phyloP scores from a whole-genome alignment of 2,113 vertebrate species.

The Athene noctua region DNA sequence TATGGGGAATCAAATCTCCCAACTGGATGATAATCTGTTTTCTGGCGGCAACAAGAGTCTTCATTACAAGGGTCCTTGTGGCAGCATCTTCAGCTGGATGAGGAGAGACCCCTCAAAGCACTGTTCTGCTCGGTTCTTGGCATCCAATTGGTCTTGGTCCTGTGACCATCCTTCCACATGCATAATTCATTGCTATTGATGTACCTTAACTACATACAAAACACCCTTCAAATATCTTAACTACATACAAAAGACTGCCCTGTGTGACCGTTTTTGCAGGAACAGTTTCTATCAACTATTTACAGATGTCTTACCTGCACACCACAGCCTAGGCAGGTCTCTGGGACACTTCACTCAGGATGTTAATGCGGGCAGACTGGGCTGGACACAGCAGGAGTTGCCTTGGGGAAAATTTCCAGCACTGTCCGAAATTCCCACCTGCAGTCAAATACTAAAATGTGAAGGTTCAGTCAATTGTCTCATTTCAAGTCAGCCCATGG shows the following conservation, averaged over 20 bases:
- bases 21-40: background rate
- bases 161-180: background rate
- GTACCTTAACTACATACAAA: background rate
- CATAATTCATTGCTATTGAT: background rate
- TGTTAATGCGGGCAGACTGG: fast-evolving
- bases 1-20: background rate
- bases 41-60: background rate
- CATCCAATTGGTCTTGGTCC: background rate
- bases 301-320: background rate
- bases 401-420: background rate
- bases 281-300: background rate
- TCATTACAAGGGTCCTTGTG: background rate
- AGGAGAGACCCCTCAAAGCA: background rate
- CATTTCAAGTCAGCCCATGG: background rate
- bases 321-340: background rate
- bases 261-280: background rate
- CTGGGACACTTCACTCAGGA: background rate
- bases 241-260: background rate
- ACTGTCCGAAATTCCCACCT: background rate
- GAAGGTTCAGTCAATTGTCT: background rate
- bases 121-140: background rate
- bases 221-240: background rate
- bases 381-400: background rate
- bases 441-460: background rate
- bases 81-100: background rate